Conservation (phyloP, 2,113 vertebrate species). For the Gobiocypris rarus region DNA sequence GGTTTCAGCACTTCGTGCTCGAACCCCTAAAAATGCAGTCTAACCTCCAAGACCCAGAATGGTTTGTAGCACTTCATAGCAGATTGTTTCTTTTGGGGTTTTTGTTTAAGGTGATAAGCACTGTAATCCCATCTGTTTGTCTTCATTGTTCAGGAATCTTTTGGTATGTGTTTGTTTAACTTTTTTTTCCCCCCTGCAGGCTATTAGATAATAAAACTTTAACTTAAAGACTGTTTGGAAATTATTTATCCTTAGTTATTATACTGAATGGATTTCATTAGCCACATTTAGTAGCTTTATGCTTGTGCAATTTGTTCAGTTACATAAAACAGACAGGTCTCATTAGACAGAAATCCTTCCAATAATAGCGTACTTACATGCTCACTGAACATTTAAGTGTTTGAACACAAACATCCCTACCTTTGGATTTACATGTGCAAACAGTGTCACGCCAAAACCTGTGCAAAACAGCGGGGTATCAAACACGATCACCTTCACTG, state of each 20-base stretch:
- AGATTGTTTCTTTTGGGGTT: slow-evolving; percentile 45
- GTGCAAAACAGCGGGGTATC: background rate
- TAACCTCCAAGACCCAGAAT: slow-evolving; percentile 44
- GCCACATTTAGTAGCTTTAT: too few species aligned
- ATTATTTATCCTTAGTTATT: slow-evolving; percentile 30
- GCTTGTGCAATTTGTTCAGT: background rate
- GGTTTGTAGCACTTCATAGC: slow-evolving; percentile 60
- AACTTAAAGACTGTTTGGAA: slow-evolving; percentile 33
- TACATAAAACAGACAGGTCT: background rate
- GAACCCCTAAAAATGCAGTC: slow-evolving; percentile 27
- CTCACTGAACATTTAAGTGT: background rate
- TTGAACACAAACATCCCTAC: background rate
- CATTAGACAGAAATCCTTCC: background rate
- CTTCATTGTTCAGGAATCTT: slow-evolving; percentile 43
- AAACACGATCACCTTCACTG: background rate
- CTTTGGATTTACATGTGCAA: slow-evolving; percentile 20
- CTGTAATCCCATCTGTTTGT: slow-evolving; percentile 45
- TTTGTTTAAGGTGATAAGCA: slow-evolving; percentile 38
- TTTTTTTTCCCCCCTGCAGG: slow-evolving; percentile 41
- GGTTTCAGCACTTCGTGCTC: too few species aligned
- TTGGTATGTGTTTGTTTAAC: slow-evolving; percentile 51
- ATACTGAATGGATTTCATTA: too few species aligned
- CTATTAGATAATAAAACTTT: slow-evolving; percentile 59
- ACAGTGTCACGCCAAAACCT: background rate
- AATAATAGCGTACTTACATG: slow-evolving; percentile 1